Conservation (phyloP, 2,888 invertebrate species). For the Parapristionchus giblindavisi region DNA sequence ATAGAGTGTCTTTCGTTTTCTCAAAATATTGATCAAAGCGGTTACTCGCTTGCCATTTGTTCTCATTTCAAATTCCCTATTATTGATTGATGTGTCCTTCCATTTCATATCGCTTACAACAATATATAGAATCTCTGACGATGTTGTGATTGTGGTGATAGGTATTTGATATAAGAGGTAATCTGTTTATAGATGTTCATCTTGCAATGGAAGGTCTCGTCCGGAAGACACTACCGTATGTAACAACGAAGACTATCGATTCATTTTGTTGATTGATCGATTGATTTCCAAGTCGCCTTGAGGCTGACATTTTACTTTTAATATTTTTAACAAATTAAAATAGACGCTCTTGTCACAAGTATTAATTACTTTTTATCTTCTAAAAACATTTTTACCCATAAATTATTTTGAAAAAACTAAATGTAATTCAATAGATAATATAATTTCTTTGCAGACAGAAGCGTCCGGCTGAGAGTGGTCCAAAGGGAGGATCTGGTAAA, state of each 20-base stretch:
- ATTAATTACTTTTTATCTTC: no score
- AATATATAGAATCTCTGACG: no score
- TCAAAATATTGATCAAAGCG: background rate
- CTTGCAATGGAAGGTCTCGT: conserved; percentile 53
- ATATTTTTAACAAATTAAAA: background rate
- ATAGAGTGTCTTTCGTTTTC: background rate
- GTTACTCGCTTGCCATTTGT: conserved; percentile 7
- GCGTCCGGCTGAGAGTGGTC: no score
- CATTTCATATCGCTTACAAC: no score
- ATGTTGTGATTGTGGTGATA: no score
- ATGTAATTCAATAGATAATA: background rate
- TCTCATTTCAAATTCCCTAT: background rate
- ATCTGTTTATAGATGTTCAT: conserved; percentile 53
- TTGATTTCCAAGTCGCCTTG: background rate
- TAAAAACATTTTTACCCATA: no score
- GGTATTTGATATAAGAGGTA: background rate
- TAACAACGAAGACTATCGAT: background rate
- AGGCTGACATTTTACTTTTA: conserved; percentile 17
- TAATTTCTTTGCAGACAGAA: background rate
- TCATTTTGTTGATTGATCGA: background rate
- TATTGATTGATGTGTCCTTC: background rate
- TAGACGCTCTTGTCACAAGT: no score
- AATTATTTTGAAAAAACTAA: background rate
- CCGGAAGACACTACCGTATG: conserved; percentile 34
- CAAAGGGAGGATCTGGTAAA: background rate